Evolutionary conservation across 2,113 vertebrate species (phyloP).

Genomic region (Antidorcas marsupialis): DNA sequence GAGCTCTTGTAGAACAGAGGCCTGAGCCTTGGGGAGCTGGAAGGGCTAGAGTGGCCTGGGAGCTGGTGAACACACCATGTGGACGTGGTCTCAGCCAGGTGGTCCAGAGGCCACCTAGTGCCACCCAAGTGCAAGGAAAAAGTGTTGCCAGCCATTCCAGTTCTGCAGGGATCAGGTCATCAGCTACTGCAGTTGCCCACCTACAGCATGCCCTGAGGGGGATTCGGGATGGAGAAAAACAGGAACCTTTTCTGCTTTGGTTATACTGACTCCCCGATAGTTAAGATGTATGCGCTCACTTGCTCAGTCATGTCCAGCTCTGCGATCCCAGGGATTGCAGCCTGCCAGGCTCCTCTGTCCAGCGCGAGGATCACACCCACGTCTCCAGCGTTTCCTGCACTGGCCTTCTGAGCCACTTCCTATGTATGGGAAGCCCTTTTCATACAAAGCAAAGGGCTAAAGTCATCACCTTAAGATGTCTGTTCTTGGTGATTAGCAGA

Average conservation of each 20-base stretch:
- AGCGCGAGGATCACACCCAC: neutral
- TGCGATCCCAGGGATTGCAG: neutral
- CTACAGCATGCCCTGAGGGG: neutral
- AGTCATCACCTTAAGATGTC: neutral
- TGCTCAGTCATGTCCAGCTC: neutral
- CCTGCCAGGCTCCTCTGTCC: neutral
- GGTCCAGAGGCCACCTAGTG: neutral
- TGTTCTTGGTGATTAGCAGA: neutral
- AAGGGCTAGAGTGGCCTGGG: neutral
- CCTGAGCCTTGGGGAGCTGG: neutral
- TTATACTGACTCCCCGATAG: neutral
- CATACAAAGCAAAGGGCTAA: neutral
- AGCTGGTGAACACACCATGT: accelerated
- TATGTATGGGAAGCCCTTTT: neutral
- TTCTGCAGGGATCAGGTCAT: neutral
- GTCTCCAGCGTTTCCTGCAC: neutral
- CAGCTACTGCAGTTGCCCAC: neutral
- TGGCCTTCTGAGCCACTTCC: neutral
- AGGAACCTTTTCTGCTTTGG: neutral
- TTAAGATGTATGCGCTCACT: no score
- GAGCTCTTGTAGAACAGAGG: neutral
- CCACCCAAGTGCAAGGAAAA: neutral
- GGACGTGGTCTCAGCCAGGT: neutral
- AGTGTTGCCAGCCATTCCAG: neutral
- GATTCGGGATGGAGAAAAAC: neutral